A percentile compares a stretch with the other conserved stretches of the same genome.
These are phyloP conservation scores for Rhynchonema sp. DNA, from an alignment of 2,888 invertebrate species.

Conservation along the genomic window DNA sequence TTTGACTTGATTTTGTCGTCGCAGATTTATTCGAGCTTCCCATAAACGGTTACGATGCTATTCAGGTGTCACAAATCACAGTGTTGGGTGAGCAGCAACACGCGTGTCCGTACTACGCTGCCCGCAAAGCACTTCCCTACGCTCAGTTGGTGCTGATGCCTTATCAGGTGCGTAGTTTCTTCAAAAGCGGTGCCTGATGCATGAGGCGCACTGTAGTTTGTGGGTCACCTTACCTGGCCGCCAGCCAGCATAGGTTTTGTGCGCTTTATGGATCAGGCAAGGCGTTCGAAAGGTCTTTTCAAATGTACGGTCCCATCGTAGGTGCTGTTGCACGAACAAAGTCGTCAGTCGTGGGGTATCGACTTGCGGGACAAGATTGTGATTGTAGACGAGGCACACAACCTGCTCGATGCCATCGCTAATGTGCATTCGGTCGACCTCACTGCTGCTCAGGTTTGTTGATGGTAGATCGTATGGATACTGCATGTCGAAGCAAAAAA, in stretches of 20 bases:
- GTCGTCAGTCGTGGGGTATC: conserved; percentile 52
- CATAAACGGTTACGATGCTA: too few species aligned
- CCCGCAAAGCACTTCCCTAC: conserved; percentile 55
- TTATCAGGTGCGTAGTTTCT: conserved; percentile 20
- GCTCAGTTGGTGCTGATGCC: conserved; percentile 45
- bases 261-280: background rate
- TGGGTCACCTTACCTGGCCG: too few species aligned
- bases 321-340: conserved; percentile 54
- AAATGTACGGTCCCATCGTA: conserved; percentile 32
- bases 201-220: background rate
- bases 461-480: too few species aligned
- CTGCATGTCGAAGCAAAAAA: too few species aligned
- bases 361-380: conserved; percentile 48
- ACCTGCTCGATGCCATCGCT: conserved; percentile 72
- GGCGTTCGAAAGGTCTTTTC: too few species aligned
- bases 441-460: conserved; percentile 27
- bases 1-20: too few species aligned
- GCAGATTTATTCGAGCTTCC: too few species aligned
- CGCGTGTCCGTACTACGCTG: conserved; percentile 83
- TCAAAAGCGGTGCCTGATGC: background rate
- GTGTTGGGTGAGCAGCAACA: conserved; percentile 45
- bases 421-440: conserved; percentile 50
- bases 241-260: too few species aligned
- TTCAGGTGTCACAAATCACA: too few species aligned
- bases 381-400: conserved; percentile 86